Conservation (phyloP, 2,113 vertebrate genomes). For the Propithecus coquereli region DNA sequence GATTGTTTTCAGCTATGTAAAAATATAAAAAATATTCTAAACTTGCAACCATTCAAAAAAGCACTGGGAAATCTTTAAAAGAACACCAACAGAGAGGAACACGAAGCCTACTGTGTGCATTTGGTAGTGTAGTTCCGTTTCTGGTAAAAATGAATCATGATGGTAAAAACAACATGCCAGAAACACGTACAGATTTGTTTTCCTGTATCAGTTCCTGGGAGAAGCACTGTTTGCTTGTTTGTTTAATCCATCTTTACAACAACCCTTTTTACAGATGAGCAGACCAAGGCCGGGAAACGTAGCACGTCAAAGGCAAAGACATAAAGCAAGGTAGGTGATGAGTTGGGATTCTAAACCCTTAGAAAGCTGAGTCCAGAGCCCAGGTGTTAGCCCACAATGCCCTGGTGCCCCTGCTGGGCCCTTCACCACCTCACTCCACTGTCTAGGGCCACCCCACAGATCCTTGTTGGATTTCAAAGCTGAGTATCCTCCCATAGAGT, state of each 20-base stretch:
- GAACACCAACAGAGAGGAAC: not conserved
- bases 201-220: not conserved
- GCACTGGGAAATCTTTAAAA: conserved; percentile 53
- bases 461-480: not conserved
- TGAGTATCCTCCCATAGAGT: not conserved
- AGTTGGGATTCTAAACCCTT: no score
- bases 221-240: not conserved
- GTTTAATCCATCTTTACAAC: not conserved
- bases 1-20: not conserved
- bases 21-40: not conserved
- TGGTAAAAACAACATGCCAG: not conserved
- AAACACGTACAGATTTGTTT: not conserved
- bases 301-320: not conserved
- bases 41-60: not conserved
- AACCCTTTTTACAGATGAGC: not conserved
- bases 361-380: not conserved
- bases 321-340: not conserved
- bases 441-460: not conserved
- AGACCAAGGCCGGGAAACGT: not conserved
- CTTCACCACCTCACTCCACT: rapidly evolving
- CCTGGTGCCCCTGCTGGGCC: no score
- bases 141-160: not conserved
- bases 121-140: not conserved
- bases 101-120: rapidly evolving
- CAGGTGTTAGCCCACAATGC: rapidly evolving